These are phyloP conservation scores for Montipora foliosa DNA, from an alignment of 64 coral and sea anemone species.

Conservation along the genomic window DNA sequence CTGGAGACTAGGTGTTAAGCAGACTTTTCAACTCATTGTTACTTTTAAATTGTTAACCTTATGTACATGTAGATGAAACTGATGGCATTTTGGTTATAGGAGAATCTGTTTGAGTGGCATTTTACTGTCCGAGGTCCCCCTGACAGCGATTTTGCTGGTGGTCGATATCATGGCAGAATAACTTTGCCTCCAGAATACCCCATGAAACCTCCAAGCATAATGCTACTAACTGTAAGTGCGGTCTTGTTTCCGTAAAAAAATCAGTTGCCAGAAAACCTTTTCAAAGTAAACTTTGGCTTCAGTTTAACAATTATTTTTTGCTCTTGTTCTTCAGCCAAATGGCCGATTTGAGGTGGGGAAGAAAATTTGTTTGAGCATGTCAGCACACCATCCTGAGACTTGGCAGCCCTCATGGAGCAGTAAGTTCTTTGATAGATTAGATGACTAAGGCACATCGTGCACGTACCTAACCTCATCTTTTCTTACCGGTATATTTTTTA, in stretches of 20 bases:
- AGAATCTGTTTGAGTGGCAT: conserved; percentile 99
- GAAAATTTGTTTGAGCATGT: conserved; percentile 99
- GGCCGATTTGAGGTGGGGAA: conserved; percentile 94
- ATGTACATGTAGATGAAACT: not conserved
- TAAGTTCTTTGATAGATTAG: conserved; percentile 54
- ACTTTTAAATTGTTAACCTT: not conserved
- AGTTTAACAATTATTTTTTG: not conserved
- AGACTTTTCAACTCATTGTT: not conserved
- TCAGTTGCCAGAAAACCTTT: no score
- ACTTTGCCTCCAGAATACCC: conserved; percentile 96
- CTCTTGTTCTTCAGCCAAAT: conserved; percentile 82
- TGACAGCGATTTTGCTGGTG: conserved; percentile 96
- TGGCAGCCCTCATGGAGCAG: conserved; percentile 99
- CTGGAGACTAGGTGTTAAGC: no score
- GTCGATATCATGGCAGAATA: conserved; percentile 97
- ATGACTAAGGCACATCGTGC: not conserved
- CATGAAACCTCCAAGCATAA: conserved; percentile 99
- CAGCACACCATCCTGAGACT: conserved; percentile 98
- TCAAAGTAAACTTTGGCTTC: not conserved
- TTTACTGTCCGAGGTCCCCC: conserved; percentile 96
- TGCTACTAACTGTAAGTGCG: conserved; percentile 93
- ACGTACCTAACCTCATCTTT: no score
- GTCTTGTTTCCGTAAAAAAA: no score
- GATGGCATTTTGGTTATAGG: conserved; percentile 41
- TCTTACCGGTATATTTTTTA: no score